A percentile compares a stretch with the other conserved stretches of the same genome.
Evolutionary conservation across 2,888 invertebrate genomes (phyloP).

Genomic region (Muschampia plurimacula): DNA sequence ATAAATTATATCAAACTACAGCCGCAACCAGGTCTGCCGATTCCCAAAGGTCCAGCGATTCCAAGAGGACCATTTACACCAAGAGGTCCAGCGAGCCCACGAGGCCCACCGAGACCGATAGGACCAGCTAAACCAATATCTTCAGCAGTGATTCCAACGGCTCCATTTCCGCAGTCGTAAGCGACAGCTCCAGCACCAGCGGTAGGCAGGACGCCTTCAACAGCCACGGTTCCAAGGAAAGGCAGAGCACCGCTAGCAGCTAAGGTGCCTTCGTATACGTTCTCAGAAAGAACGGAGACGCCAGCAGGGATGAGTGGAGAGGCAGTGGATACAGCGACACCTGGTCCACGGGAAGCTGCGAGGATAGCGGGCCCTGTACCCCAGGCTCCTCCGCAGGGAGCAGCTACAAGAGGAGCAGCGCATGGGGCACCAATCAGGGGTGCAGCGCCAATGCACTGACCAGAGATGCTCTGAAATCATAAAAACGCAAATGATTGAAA

Average conservation of each 20-base stretch:
- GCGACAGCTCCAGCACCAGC: too few relatives aligned
- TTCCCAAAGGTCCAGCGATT: too few relatives aligned
- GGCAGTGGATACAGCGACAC: slow-evolving; percentile 41
- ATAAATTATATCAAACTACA: too few relatives aligned
- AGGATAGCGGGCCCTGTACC: slow-evolving; percentile 23
- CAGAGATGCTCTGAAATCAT: slow-evolving; percentile 36
- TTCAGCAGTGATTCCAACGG: too few relatives aligned
- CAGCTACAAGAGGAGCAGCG: not conserved
- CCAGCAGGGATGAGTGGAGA: slow-evolving; percentile 36
- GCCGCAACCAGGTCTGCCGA: too few relatives aligned
- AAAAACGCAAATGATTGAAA: not conserved
- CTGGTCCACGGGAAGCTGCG: slow-evolving; percentile 45
- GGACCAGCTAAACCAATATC: too few relatives aligned
- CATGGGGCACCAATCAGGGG: slow-evolving; percentile 29
- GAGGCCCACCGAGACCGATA: too few relatives aligned
- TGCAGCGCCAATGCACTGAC: slow-evolving; percentile 45
- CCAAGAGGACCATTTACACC: too few relatives aligned
- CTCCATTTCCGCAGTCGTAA: too few relatives aligned
- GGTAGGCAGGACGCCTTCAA: slow-evolving; percentile 3
- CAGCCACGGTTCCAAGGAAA: slow-evolving; percentile 37
- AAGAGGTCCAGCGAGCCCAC: too few relatives aligned
- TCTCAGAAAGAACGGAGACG: slow-evolving; percentile 23
- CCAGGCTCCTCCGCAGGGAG: slow-evolving; percentile 13
- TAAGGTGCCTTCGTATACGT: slow-evolving; percentile 51
- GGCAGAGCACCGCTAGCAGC: slow-evolving; percentile 7